Evolutionary conservation across 2,888 invertebrate species (phyloP), one percentile per base, ranked within the genome.

Genomic region (Pristionchus mayeri): DNA sequence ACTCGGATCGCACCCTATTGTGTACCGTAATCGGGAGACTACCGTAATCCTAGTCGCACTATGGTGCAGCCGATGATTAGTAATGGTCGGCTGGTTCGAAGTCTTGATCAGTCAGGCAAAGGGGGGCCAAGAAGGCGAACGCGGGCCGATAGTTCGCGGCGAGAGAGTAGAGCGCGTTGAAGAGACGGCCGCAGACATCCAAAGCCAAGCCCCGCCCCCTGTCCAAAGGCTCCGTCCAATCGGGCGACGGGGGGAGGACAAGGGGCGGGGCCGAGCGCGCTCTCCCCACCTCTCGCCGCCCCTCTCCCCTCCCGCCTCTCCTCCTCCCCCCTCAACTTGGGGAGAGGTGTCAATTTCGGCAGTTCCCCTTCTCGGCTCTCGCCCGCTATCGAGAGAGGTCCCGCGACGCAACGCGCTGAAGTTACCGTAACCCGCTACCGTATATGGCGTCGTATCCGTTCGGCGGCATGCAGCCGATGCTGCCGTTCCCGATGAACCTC

Each of bases 351-450:
- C 88, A 88, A 88, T 88, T 88, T 88, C 88, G 88, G 71, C 88
- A 86, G 87, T 86, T 86, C 82, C 37, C 24, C 54, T 54, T 27
- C 24, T 21, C 30, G 27, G 24, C 40, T 37, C n/a, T n/a, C n/a
- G n/a, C n/a, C n/a, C n/a, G n/a, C n/a, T n/a, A n/a, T n/a, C n/a
- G n/a, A n/a, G n/a, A n/a, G 80, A n/a, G 57, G 30, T 95, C 95
- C 90, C 95, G 95, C 91, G 95, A 95, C 94, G 95, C 27, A 63
- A 71, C n/a, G 40, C 71, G 40, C 7, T 13, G 63, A 30, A 34
- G 57, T 24, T 57, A 54, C n/a, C 16, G 34, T 40, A 18, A 27
- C 71, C 54, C 67, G 34, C n/a, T 21, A 81, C 27, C 44, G 81
- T 54, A 81, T 40, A 98, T 80, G 40, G 48, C 57, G 37, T 52